A percentile compares a stretch with the other conserved stretches of the same genome.
phyloP scores from a whole-genome alignment of 2,888 invertebrate species.

The Epirrita christyi region DNA sequence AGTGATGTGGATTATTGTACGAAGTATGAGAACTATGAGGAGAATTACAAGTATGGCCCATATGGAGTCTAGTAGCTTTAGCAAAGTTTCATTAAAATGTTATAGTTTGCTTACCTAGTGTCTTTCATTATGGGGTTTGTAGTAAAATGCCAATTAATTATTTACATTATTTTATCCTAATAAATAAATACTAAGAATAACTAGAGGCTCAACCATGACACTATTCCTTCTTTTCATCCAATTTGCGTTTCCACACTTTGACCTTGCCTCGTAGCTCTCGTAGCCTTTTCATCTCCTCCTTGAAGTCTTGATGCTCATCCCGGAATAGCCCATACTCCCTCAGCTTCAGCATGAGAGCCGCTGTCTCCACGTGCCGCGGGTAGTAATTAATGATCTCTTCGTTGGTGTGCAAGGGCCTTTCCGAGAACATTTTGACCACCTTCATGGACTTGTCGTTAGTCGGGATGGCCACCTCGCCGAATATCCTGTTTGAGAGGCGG shows the following conservation, averaged over 20 bases:
- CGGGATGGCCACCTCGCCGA: constrained; percentile 92
- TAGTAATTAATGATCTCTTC: constrained; percentile 92
- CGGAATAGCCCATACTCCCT: constrained; percentile 92
- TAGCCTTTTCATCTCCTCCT: constrained; percentile 93
- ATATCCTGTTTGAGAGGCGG: constrained; percentile 93
- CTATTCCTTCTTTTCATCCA: constrained; percentile 69
- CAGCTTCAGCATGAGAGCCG: constrained; percentile 88
- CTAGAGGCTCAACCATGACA: constrained; percentile 21
- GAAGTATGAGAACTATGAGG: constrained; percentile 20
- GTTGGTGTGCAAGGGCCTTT: constrained; percentile 89
- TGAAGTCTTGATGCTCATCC: constrained; percentile 95
- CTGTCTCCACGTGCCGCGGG: constrained; percentile 92
- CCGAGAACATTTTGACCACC: constrained; percentile 91
- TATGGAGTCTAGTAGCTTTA: constrained; percentile 20
- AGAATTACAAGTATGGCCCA: neutral
- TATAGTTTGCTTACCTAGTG: neutral
- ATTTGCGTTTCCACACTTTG: constrained; percentile 79
- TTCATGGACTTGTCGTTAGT: constrained; percentile 92
- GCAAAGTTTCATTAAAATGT: constrained; percentile 22
- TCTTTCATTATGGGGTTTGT: neutral
- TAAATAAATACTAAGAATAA: constrained; percentile 5
- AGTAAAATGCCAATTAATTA: neutral
- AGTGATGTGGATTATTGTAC: no score
- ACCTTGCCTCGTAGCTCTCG: constrained; percentile 91
- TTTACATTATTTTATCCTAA: constrained; percentile 14